Base-by-base conservation (phyloP, 2,113 vertebrate species). In the Gasterosteus nipponicus region DNA sequence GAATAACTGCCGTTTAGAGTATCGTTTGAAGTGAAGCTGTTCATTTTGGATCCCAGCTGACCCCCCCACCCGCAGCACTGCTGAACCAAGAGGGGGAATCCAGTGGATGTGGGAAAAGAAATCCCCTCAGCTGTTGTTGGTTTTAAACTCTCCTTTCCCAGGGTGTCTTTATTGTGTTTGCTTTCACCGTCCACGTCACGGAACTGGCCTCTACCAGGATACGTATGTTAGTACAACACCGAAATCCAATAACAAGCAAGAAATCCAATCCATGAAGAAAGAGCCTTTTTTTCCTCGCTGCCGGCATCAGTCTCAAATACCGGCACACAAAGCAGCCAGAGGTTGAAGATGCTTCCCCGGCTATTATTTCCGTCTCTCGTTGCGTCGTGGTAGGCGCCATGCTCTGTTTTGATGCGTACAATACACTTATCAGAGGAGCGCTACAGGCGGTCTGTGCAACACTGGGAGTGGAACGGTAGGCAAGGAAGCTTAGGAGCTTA, bases 331-430 rank as follows among this genome's bases (percentile, higher is more conserved):
- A 82, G 49, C 59, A 12, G 33, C 62, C 35, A 77, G 29, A 69
- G 57, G 35, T 57, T 66, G 60, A 2, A 54, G 64, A 81, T 41
- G 62, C 72, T 58, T 60, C 56, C 33, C 38, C 0, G 2, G 59
- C 54, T 87, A 56, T 83, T 71, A 69, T 81, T 68, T 78, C 42
- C 78, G 63, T 63, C 57, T 75, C 80, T 61, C 72, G 51, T 38
- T 61, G 14, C 59, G 78, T 62, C 2, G 5, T 76, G 87, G 86
- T 83, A 75, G 15, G 69, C 71, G 76, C 83, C 41, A 38, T 14
- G 26, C 71, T 82, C 73, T 81, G 80, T 92, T 90, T 78, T 84
- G 85, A 89, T 87, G 62, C 71, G 69, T 78, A 82, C 82, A 91
- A 85, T 89, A 62, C 85, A 86, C 58, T 71, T 75, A 82, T 76